Evolutionary conservation across 2,888 invertebrate species (phyloP), one percentile per base, ranked within the genome.

Genomic region (Epinotia ramella): DNA sequence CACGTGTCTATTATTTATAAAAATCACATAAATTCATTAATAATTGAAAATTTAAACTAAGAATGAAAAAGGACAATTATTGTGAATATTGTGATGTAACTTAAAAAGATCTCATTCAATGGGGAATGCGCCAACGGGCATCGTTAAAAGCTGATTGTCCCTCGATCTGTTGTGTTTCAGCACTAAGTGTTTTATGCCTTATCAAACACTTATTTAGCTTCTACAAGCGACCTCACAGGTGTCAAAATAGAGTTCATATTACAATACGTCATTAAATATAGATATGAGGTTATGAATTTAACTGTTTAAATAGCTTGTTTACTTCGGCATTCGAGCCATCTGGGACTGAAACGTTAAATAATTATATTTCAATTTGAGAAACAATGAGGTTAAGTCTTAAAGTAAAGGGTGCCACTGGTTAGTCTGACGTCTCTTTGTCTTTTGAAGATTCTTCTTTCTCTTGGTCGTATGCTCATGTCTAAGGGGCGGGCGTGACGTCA

Each of bases 81-180:
- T 53, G 3, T 16, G 12, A 33, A 33, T 33, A 49, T 49, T 49
- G 53, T 5, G n/a, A 6, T 53, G 7, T n/a, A 9, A 24, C 11
- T 3, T 13, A 20, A 40, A 28, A 24, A 20, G 11, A 57, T 3
- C 62, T 33, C 13, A 62, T 62, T 62, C 5, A 33, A 62, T n/a
- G 53, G 33, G 62, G 3, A 11, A n/a, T 62, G 49, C 44, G 65
- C 65, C 65, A 28, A 16, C 65, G 73, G 73, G 65, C 72, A 46
- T 73, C 72, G 72, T 65, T 73, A 65, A 73, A 73, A 65, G 56
- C 65, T 13, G 57, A 40, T 59, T 72, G 72, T 65, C 44, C 53
- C 53, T 46, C 44, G 57, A 72, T 72, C 57, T 65, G 72, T 56
- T 64, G 68, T 69, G 68, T 69, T 64, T 72, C 71, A 40, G 72